Base-by-base conservation (phyloP, 1,140 invertebrate genomes). In the Physella acuta region DNA sequence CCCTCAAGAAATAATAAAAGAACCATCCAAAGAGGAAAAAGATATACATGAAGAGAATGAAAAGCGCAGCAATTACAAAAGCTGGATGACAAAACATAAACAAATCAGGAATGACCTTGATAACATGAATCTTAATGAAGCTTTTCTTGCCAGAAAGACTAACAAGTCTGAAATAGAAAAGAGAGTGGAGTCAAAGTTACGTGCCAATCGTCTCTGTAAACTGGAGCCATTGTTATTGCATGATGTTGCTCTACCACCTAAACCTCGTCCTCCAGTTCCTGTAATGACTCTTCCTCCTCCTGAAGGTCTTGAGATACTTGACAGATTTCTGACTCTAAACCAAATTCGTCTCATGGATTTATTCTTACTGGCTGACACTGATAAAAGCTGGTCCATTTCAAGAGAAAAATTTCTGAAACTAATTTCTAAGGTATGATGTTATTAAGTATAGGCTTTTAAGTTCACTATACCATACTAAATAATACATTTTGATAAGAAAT, bases 311-410 rank as follows among this genome's bases (percentile, higher is more conserved):
- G 69, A 76, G 36, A 76, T 78, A 30, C 61, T 84, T 26, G 81
- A 84, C 58, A 56, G 77, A 39, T 78, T 77, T 68, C 60, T 84
- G 33, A 67, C 72, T 24, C 64, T 77, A 39, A 78, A 82, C 30
- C 80, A 79, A 61, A 63, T 83, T 28, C 68, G 82, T 55, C 73
- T 84, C 28, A 73, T 83, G 26, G 82, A 84, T 66, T 61, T 84
- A 17, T 84, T 84, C 71, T 68, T 69, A 37, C 66, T 60, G 30
- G 73, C 77, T 39, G 82, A 84, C 65, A 82, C 79, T 72, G 74
- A 82, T 63, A 82, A 84, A 59, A 78, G 76, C 59, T 84, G 82
- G 82, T 72, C 73, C 59, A 52, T 83, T 28, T 76, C 80, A 5
- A 76, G 75, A 63, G 73, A 78, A 33, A 80, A 84, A 62, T 81